Base-by-base conservation (phyloP, 2,888 invertebrate species). In the Seira sanloemensis region DNA sequence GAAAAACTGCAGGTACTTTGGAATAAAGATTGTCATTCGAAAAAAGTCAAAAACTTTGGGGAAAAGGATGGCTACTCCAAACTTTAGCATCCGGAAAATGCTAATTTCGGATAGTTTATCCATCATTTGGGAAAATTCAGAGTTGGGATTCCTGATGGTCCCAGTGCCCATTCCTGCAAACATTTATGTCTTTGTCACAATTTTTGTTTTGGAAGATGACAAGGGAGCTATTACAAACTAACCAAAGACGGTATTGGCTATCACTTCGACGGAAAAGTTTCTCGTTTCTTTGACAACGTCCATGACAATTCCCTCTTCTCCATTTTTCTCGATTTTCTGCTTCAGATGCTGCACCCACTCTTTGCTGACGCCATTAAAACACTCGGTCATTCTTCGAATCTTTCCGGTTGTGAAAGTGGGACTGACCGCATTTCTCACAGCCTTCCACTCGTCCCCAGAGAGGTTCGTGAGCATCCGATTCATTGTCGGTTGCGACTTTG, bases 181-280 rank as follows among this genome's bases (percentile, higher is more conserved):
- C n/a, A n/a, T n/a, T n/a, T n/a, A n/a, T n/a, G n/a, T n/a, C n/a
- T n/a, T n/a, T n/a, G n/a, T n/a, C n/a, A n/a, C n/a, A n/a, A n/a
- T n/a, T n/a, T n/a, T n/a, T n/a, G n/a, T n/a, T n/a, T n/a, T n/a
- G n/a, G n/a, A n/a, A n/a, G n/a, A n/a, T n/a, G n/a, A n/a, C n/a
- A n/a, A n/a, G n/a, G n/a, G n/a, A n/a, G n/a, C n/a, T n/a, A n/a
- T n/a, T n/a, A n/a, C 90, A 2, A 90, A 90, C 2, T 92, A 91
- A 0, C 92, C 92, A 82, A 92, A 92, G 0, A 92, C 91, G 2
- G 91, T 90, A 0, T 91, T 91, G 0, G 90, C 90, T 0, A 92
- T 90, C 1, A 89, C 88, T 72, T 90, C 89, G 0, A 87, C 87
- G 0, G 86, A 86, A 71, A 79, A 90, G 12, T 65, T 25, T 9